A percentile compares a stretch with the other conserved stretches of the same genome.
These are phyloP conservation scores for Rynchops niger DNA, from an alignment of 2,113 vertebrate species.

Conservation along the genomic window DNA sequence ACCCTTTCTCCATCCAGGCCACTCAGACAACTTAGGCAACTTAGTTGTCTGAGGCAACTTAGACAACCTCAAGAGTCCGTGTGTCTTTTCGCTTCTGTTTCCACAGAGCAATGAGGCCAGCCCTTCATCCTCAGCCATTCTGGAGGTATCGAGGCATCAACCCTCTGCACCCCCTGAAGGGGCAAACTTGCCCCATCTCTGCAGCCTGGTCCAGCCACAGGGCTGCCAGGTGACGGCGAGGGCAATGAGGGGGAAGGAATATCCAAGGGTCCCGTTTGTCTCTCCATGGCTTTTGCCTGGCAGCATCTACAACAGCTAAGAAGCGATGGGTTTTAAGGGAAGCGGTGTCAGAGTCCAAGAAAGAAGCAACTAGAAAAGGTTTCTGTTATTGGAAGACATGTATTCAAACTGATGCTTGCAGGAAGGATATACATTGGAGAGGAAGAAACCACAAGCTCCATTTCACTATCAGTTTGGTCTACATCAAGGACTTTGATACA, in stretches of 20 bases:
- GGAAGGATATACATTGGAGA: not conserved
- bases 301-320: not conserved
- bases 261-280: not conserved
- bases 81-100: not conserved
- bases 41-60: not conserved
- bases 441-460: not conserved
- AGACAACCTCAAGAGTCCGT: not conserved
- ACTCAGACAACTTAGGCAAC: not conserved
- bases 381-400: not conserved
- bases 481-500: not conserved
- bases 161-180: not conserved
- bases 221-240: not conserved
- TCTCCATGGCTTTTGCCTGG: not conserved
- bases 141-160: not conserved
- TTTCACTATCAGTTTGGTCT: not conserved
- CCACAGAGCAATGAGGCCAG: not conserved
- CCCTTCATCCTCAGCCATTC: not conserved
- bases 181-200: accelerated
- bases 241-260: too few relatives aligned
- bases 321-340: not conserved
- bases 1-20: not conserved
- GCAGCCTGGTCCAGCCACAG: not conserved
- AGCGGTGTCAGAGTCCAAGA: not conserved
- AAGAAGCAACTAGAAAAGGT: not conserved
- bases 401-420: not conserved